Evolutionary conservation across 2,888 invertebrate genomes (phyloP), one percentile per base, ranked within the genome.

Genomic region (Papilio gigon): DNA sequence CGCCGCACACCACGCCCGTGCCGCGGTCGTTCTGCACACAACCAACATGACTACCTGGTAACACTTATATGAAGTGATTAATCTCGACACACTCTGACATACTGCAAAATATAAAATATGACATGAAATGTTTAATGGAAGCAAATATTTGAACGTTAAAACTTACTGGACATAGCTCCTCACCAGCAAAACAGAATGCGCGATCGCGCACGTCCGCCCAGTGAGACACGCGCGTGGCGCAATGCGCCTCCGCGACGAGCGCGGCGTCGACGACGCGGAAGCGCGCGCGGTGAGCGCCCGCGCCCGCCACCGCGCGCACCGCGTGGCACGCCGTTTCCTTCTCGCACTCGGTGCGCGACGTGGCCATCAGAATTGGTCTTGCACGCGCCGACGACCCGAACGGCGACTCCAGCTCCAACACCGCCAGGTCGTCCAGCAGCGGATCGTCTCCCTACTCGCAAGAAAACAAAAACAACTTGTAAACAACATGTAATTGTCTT

Each of bases 1-100:
- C 88, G 68, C 73, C 82, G 78, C 89, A 87, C 73, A 89, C 88
- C 65, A 88, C 83, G 72, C 86, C 89, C 42, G 85, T 82, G 62
- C 89, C 89, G 76, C 85, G 75, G 71, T 88, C 88, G 64, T 75
- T 79, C 87, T 87, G 76, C 66, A 14, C 33, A 33, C 33, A 27
- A 25, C 8, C 11, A 12, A 11, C 50, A 20, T 9, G 1, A 44
- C 8, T 44, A 2, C 17, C 44, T 11, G 9, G 14, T 37, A 37
- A 2, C 37, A 33, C 6, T 6, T 6, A 4, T 14, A 37, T 37
- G 37, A 14, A 37, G 14, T 37, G 37, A 14, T 14, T 14, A 37
- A 33, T 9, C 33, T 33, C 9, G 33, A 11, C 33, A 35, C 9
- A 35, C 33, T 11, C 33, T 9, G 11, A 35, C 6, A 3, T 3